Evolutionary conservation across 2,797 vertebrate species (phyloP), one percentile per base, ranked within the genome.

Genomic region (Lutra lutra): DNA sequence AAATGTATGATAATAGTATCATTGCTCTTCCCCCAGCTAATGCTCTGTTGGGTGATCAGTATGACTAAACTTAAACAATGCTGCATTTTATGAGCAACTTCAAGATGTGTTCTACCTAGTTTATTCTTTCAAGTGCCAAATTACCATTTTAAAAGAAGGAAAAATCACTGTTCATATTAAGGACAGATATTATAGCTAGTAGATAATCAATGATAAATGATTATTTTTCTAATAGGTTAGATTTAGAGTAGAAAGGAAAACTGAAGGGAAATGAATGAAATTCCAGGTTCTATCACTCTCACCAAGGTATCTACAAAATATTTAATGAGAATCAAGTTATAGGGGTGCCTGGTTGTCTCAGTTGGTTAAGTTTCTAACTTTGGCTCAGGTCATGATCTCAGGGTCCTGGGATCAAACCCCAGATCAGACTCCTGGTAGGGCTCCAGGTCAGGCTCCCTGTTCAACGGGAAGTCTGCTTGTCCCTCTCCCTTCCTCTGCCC

Each of bases 161-260:
- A 93, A 93, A 83, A 73, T 78, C 20, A 92, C 25, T 91, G 86
- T 97, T 92, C 46, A 43, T 17, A 60, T 92, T 93, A 88, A 51
- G 77, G 46, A 85, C 48, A 92, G 64, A 38, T 82, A 77, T 88
- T 70, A 75, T 23, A 96, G 15, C n/a, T 72, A 73, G 5, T 79
- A 18, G 21, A 40, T 89, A 90, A 96, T 96, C 87, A 86, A 91
- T 83, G 35, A 17, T 35, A 88, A 48, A 54, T 21, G 12, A 86
- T 35, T 91, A 79, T 87, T 94, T 89, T 87, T 48, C 77, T 85
- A 79, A 83, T 77, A 77, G 80, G 3, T 51, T 75, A 94, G 29
- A 82, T 13, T 80, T 82, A 60, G 51, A 88, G 3, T 4, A 86
- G 35, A 70, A 96, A 96, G 73, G 14, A 93, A 78, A 93, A 79